These are phyloP conservation scores for Synanceia verrucosa DNA, from an alignment of 2,797 vertebrate species.

Conservation along the genomic window DNA sequence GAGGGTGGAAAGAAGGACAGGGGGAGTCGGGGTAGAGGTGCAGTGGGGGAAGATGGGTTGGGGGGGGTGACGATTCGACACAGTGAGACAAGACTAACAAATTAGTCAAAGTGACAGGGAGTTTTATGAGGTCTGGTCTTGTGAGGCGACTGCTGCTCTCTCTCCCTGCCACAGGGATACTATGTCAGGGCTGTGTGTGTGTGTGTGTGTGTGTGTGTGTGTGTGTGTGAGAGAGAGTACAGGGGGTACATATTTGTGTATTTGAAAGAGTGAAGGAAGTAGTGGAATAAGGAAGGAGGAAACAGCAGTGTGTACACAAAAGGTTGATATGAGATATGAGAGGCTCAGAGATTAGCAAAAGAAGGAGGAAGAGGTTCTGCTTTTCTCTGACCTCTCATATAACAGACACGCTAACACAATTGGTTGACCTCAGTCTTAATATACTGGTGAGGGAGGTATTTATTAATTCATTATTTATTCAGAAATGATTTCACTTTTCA, in stretches of 20 bases:
- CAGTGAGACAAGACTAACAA: slow-evolving; percentile 83
- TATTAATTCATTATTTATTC: not conserved
- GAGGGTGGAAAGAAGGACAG: slow-evolving; percentile 58
- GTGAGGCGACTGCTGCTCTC: slow-evolving; percentile 68
- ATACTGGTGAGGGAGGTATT: not conserved
- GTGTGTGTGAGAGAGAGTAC: too few relatives aligned
- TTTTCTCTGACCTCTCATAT: slow-evolving; percentile 1
- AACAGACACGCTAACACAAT: slow-evolving; percentile 8
- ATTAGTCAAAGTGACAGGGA: slow-evolving; percentile 83
- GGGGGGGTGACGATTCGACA: slow-evolving; percentile 72
- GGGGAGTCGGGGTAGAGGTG: slow-evolving; percentile 54
- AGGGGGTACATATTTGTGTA: slow-evolving; percentile 29
- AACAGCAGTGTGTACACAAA: not conserved
- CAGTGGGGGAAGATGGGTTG: slow-evolving; percentile 43
- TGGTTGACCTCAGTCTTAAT: not conserved
- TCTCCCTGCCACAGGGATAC: slow-evolving; percentile 48
- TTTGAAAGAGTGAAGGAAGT: slow-evolving; percentile 25
- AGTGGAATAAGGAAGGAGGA: slow-evolving; percentile 12
- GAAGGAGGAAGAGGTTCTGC: not conserved
- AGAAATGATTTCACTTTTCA: not conserved
- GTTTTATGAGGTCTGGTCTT: slow-evolving; percentile 81
- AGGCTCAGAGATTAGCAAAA: slow-evolving; percentile 15
- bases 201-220: slow-evolving; percentile 15
- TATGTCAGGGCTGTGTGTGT: slow-evolving; percentile 3
- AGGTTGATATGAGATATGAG: slow-evolving; percentile 11